Evolutionary conservation across 2,888 invertebrate genomes (phyloP), one percentile per base, ranked within the genome.

Genomic region (Lepidocyrtoides sp.): DNA sequence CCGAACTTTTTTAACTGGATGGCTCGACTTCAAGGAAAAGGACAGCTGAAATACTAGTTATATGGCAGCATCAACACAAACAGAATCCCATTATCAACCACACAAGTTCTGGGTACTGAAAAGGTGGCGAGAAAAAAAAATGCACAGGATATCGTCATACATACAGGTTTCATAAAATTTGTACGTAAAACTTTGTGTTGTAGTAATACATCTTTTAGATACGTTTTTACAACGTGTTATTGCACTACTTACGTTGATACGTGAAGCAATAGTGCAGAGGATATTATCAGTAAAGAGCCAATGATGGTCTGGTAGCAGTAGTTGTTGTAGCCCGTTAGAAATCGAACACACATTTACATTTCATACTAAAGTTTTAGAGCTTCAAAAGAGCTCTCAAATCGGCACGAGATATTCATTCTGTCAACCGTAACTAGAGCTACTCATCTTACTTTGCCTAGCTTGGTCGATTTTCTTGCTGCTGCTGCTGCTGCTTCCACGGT

Each of bases 401-500:
- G 54, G 66, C 72, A 88, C 41, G 72, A 48, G 77, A 89, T 66
- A 87, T 72, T 82, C 88, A 41, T 69, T 41, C 75, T 89, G 83
- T 83, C 83, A 89, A 51, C 75, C 77, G 66, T 82, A 77, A 51
- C 69, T 83, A 89, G 54, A 69, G 89, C 89, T 69, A 81, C 79
- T 89, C 79, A 89, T 89, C 89, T 89, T 89, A 82, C 82, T 82
- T 72, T 89, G 54, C 26, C 29, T 69, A n/a, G 23, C n/a, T 51
- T 4, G 26, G 48, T 41, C 48, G 75, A 48, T 20, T 44, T 14
- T 69, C 14, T 17, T 32, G 17, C 54, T 32, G 12, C 12, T 23
- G 23, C 48, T 36, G 41, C 36, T 69, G 32, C 17, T 41, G 29
- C 36, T 72, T 41, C 17, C n/a, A 54, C 2, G 77, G 48, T 32